Conservation (phyloP, 2,113 vertebrate species). For the Diadophis punctatus region DNA sequence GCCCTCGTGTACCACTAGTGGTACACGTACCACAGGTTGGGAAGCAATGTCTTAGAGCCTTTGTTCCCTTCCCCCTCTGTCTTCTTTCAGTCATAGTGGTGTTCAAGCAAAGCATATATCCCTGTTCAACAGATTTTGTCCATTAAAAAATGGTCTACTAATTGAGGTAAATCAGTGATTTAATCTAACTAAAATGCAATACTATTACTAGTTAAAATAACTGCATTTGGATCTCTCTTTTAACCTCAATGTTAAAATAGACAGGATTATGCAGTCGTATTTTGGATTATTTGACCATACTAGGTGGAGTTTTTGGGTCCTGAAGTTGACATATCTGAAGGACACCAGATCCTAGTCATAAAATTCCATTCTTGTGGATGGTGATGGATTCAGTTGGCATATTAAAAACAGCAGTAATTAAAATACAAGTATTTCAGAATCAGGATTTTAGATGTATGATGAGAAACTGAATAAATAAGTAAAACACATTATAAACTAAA, state of each 20-base stretch:
- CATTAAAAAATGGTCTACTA: not conserved
- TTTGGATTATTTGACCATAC: not conserved
- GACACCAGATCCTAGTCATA: not conserved
- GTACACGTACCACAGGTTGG: too few relatives aligned
- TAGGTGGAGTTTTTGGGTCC: not conserved
- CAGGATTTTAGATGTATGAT: not conserved
- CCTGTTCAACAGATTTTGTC: not conserved
- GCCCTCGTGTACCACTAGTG: too few relatives aligned
- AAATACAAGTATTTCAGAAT: not conserved
- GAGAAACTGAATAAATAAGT: not conserved
- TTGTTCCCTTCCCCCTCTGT: not conserved
- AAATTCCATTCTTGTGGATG: not conserved
- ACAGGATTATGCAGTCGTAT: not conserved
- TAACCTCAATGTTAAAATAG: not conserved
- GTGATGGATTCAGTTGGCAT: not conserved
- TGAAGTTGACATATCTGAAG: not conserved
- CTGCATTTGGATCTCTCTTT: not conserved
- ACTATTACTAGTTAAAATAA: not conserved
- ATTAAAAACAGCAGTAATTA: not conserved
- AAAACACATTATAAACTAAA: not conserved
- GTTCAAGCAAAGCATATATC: not conserved
- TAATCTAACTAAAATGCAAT: not conserved
- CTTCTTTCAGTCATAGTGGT: not conserved
- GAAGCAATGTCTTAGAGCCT: not conserved
- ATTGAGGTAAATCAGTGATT: not conserved